Evolutionary conservation across 2,113 vertebrate species (phyloP).

Genomic region (Ameiurus melas): DNA sequence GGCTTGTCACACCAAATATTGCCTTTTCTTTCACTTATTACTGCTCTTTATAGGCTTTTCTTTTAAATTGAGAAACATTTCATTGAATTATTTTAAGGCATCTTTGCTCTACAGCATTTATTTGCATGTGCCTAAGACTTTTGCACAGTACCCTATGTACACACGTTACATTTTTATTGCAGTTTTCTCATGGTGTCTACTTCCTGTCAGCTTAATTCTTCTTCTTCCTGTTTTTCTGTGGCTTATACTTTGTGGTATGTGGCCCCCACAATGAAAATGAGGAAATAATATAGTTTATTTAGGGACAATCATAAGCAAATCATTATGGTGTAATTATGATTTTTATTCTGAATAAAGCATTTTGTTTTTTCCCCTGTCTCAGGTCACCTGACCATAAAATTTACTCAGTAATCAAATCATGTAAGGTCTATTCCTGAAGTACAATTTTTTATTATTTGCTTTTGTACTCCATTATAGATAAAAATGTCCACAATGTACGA

Average conservation of each 20-base stretch:
- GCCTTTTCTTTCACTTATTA: too few species aligned
- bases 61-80: too few species aligned
- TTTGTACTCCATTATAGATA: not conserved
- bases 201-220: conserved; percentile 18
- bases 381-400: not conserved
- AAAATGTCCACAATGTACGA: not conserved
- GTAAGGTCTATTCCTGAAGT: not conserved
- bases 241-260: not conserved
- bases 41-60: too few species aligned
- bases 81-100: too few species aligned
- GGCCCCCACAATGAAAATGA: not conserved
- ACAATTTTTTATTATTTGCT: not conserved
- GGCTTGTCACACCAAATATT: too few species aligned
- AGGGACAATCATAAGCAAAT: not conserved
- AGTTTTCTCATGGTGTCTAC: not conserved
- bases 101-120: too few species aligned
- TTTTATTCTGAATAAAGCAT: not conserved
- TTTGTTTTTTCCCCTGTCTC: not conserved
- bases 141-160: not conserved
- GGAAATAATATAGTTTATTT: not conserved
- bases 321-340: not conserved
- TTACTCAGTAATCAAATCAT: not conserved
- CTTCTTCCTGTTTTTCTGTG: conserved; percentile 31
- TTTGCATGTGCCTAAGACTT: too few species aligned
- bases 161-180: not conserved